phyloP scores from a whole-genome alignment of 1,140 invertebrate species.

The Papilio dardanus region DNA sequence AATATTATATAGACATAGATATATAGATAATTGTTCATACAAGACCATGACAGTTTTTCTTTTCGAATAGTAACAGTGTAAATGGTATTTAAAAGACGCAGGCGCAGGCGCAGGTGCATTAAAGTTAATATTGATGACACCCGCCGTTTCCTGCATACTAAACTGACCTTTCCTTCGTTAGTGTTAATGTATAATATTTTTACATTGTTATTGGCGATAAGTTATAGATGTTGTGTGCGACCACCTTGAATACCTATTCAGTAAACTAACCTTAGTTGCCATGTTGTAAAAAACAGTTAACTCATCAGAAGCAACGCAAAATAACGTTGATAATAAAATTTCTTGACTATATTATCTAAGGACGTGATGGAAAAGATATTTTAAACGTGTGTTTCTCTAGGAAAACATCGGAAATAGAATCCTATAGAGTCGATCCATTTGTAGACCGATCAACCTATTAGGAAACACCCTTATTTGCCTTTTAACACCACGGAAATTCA shows the following conservation, averaged over 20 bases:
- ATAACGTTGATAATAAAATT: neutral
- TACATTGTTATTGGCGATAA: conserved; percentile 29
- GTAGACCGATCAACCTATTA: too few species aligned
- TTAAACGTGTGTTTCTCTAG: too few species aligned
- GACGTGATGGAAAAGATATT: neutral
- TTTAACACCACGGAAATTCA: too few species aligned
- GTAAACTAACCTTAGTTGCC: neutral
- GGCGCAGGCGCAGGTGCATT: too few species aligned
- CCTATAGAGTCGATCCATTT: too few species aligned
- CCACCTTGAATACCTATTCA: neutral
- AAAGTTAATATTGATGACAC: conserved; percentile 22
- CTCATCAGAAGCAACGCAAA: neutral
- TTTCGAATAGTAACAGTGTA: too few species aligned
- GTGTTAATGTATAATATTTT: conserved; percentile 21
- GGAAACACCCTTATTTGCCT: too few species aligned
- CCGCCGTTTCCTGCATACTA: conserved; percentile 1
- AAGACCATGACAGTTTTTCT: too few species aligned
- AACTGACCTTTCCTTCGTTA: conserved; percentile 31
- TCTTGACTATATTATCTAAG: neutral
- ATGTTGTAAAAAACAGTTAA: neutral
- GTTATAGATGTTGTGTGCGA: conserved; percentile 4
- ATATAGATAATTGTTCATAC: too few species aligned
- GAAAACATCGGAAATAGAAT: too few species aligned
- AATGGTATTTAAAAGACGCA: conserved; percentile 4
- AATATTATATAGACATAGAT: too few species aligned